Evolutionary conservation across 2,888 invertebrate species (phyloP), one percentile per base, ranked within the genome.

Genomic region (Quadroppia sp.): DNA sequence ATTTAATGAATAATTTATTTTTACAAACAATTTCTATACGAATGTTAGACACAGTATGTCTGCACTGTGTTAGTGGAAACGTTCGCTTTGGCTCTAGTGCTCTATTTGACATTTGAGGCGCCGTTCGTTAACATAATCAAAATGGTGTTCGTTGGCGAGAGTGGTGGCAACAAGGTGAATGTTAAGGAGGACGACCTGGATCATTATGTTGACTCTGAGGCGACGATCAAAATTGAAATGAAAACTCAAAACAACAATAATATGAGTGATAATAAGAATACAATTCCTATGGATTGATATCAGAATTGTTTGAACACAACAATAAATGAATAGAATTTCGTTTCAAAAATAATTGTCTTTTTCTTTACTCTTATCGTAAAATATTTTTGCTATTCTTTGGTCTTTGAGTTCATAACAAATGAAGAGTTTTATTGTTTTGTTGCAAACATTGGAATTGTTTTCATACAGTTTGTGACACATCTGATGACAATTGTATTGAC

Each of bases 21-120:
- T 53, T 13, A 25, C n/a, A n/a, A n/a, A n/a, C n/a, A 7, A 36
- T 36, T 36, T 36, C 9, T 7, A 4, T 36, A 7, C 36, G n/a
- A 36, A 36, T 36, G 36, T 1, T 13, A 76, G 23, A 73, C 71
- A 1, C 77, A 77, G 61, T 77, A 76, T 30, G 59, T 76, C 15
- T 75, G 77, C 17, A 32, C 64, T 0, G 71, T 76, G 15, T 42
- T 77, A 11, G 72, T 77, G 67, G 73, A 76, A 20, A 75, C 77
- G 9, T 36, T 76, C 13, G 50, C 64, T 0, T 17, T 77, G 36
- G 73, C 77, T 1, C 42, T 76, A 13, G 6, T 77, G 11, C 74
- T 77, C 13, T 76, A 77, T 61, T 48, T 77, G 7, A 73, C 75
- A 23, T 77, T 77, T 40, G 77, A 77, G 70, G 77, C 77, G 0